Conservation (phyloP, 2,888 invertebrate genomes). For the Hipparchia semele region DNA sequence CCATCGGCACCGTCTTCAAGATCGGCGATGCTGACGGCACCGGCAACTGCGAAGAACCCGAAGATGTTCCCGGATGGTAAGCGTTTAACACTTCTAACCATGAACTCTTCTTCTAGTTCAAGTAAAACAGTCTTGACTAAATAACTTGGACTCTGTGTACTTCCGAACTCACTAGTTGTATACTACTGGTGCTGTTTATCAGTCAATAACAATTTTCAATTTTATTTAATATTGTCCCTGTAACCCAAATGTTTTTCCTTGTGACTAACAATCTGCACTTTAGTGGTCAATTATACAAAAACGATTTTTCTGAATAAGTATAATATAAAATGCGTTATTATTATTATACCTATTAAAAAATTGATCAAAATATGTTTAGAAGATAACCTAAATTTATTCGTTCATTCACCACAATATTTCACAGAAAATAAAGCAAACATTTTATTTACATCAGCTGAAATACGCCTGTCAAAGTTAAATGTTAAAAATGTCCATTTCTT, state of each 20-base stretch:
- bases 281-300: constrained; percentile 21
- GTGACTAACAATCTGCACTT: constrained; percentile 78
- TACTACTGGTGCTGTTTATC: constrained; percentile 64
- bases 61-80: constrained; percentile 96
- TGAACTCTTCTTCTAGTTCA: constrained; percentile 55
- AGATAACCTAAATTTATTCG: neutral
- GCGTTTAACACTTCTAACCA: constrained; percentile 26
- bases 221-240: constrained; percentile 51
- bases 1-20: constrained; percentile 97
- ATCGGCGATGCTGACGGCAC: constrained; percentile 95
- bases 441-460: constrained; percentile 64
- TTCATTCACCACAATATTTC: neutral
- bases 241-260: constrained; percentile 70
- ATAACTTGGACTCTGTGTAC: constrained; percentile 62
- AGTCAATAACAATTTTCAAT: constrained; percentile 58
- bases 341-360: neutral
- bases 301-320: constrained; percentile 10
- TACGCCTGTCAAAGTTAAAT: constrained; percentile 40
- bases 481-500: constrained; percentile 49
- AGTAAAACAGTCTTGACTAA: constrained; percentile 60
- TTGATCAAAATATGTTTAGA: neutral
- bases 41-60: constrained; percentile 97
- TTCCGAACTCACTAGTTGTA: constrained; percentile 64
- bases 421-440: constrained; percentile 54
- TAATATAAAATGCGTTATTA: neutral